Base-by-base conservation (phyloP, 1,140 invertebrate genomes). In the Bombus superbus region DNA sequence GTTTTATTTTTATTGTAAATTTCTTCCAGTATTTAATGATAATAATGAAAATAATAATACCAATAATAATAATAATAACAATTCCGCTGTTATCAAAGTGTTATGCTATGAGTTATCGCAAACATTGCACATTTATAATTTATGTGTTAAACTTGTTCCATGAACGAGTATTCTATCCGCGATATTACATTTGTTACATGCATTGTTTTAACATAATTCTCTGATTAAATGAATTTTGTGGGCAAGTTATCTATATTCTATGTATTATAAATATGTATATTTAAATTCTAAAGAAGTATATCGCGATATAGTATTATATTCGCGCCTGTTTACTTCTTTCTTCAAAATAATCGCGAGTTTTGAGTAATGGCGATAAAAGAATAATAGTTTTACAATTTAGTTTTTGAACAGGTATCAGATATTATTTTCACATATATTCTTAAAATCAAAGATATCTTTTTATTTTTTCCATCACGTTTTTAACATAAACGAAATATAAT, bases 191-290 rank as follows among this genome's bases (percentile, higher is more conserved):
- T 62, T 85, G 18, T 74, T 28, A 73, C 47, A 38, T 15, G 3
- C 73, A 77, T 73, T 82, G 68, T 88, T 85, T 78, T 74, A 82
- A 91, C 47, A 84, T 85, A 66, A 84, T 91, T 91, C 83, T 85
- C 71, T 88, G 84, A 57, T 80, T 88, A 87, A 53, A 69, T 62
- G 76, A 84, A 88, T 84, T 32, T 88, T 72, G 78, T 15, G 40
- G 82, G 72, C 71, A 28, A 85, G 32, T 59, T 82, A 68, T 88
- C 81, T 90, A 85, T 80, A 90, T 86, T 81, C 35, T 86, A 78
- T 89, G 88, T 90, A 90, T 88, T 87, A 83, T 88, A 88, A 90
- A 88, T 47, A 81, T 89, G 72, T 90, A 83, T 35, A 86, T 77
- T 83, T 88, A 85, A 42, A 68, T 35, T 71, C 75, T 64, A 74